These are phyloP conservation scores for Perizoma flavofasciatum DNA, from an alignment of 2,888 invertebrate species.

Conservation along the genomic window DNA sequence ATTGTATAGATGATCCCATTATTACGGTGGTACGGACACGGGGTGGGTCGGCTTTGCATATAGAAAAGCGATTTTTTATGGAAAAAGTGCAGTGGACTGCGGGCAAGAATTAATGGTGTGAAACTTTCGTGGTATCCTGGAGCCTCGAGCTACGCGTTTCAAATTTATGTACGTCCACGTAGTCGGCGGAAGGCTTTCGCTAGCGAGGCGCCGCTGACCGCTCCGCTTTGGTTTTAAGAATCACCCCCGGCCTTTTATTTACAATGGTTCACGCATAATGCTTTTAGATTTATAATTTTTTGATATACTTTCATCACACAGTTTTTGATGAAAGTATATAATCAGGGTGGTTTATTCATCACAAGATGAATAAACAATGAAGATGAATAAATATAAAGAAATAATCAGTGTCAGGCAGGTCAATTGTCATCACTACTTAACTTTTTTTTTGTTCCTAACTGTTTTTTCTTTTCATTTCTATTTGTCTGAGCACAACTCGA, in stretches of 20 bases:
- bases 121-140: slow-evolving; percentile 61
- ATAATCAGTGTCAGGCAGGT: too few species aligned
- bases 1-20: slow-evolving; percentile 74
- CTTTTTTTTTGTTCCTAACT: too few species aligned
- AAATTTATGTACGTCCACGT: slow-evolving; percentile 73
- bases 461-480: too few species aligned
- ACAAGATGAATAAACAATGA: too few species aligned
- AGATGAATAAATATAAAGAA: too few species aligned
- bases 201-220: slow-evolving; percentile 31
- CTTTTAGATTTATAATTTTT: neutral
- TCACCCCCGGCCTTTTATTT: slow-evolving; percentile 24
- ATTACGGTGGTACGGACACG: slow-evolving; percentile 62
- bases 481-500: too few species aligned
- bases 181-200: slow-evolving; percentile 32
- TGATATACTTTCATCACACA: too few species aligned
- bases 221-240: slow-evolving; percentile 25
- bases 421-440: too few species aligned
- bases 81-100: slow-evolving; percentile 75
- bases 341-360: too few species aligned
- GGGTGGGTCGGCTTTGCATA: slow-evolving; percentile 64
- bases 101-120: slow-evolving; percentile 79
- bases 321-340: too few species aligned
- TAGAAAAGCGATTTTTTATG: slow-evolving; percentile 63
- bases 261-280: slow-evolving; percentile 31
- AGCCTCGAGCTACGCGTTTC: slow-evolving; percentile 41